Evolutionary conservation across 2,113 vertebrate species (phyloP), one percentile per base, ranked within the genome.

Genomic region (Formicarius rufipectus): DNA sequence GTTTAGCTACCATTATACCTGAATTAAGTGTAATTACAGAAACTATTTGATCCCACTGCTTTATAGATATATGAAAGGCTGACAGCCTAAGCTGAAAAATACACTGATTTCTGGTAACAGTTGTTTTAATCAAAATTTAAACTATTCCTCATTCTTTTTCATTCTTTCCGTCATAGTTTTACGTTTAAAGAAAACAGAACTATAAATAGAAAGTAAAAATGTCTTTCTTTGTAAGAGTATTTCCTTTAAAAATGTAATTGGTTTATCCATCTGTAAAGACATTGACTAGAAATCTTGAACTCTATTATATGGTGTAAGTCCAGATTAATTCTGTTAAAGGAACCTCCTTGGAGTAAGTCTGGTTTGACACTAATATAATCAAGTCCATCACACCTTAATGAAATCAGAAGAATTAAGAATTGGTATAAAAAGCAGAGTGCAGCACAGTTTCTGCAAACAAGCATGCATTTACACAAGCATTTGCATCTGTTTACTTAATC

Each of bases 11-110:
- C 27, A 45, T n/a, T 62, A 67, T 42, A 93, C 45, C 18, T 76
- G 91, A 96, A 97, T 91, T 90, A 89, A 74, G 25, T 60, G 35
- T 92, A 95, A 89, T 96, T 97, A 96, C 60, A 60, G 53, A 56
- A 96, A 71, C 31, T 80, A 87, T 97, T 97, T 97, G 82, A 96
- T 97, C 80, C 42, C 56, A 59, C 52, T 4, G 3, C 16, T 81
- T 16, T 18, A 74, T 14, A 96, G 45, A 72, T 55, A 81, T 56
- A 90, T 89, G 79, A 97, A 96, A 96, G 50, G n/a, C 62, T 92
- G 84, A 87, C 66, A 95, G 66, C 64, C 69, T 37, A 88, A 67
- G 44, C n/a, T 96, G 84, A 88, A 89, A 71, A 85, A 63, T 25
- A 6, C 39, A 88, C 52, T n/a, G 24, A 75, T 85, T 94, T 97